Evolutionary conservation across 2,113 vertebrate species (phyloP).

Genomic region (Panurus biarmicus): DNA sequence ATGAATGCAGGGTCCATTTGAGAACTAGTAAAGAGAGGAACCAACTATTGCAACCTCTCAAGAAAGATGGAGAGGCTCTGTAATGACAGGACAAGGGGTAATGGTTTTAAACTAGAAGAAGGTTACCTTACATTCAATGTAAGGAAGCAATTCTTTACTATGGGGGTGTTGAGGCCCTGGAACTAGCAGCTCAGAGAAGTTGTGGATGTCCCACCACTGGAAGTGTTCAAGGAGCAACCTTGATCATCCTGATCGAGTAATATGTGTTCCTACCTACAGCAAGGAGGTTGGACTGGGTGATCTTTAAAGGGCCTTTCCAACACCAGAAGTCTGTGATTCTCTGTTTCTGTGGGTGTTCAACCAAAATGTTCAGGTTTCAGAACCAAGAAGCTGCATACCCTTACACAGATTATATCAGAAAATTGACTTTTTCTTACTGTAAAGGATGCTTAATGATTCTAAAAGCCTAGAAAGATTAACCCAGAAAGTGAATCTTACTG

Average conservation of each 20-base stretch:
- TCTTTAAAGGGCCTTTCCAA: neutral
- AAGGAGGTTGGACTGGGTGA: neutral
- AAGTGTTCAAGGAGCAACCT: neutral
- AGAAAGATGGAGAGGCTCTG: neutral
- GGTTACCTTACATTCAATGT: neutral
- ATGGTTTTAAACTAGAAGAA: neutral
- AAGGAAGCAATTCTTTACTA: neutral
- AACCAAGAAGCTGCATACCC: neutral
- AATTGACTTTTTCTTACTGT: neutral
- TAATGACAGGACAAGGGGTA: neutral
- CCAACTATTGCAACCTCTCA: neutral
- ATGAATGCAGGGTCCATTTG: neutral
- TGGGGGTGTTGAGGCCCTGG: neutral
- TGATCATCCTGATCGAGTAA: neutral
- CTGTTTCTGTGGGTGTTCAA: neutral
- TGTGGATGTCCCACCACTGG: neutral
- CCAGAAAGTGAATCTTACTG: neutral
- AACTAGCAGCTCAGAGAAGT: neutral
- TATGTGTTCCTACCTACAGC: neutral
- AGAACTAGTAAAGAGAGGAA: neutral
- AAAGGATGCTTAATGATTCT: neutral
- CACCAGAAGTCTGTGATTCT: neutral
- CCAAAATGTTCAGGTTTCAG: neutral
- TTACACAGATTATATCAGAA: neutral
- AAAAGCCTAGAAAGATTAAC: neutral